Base-by-base conservation (phyloP, 2,113 vertebrate species). In the Amblyornis subalaris region DNA sequence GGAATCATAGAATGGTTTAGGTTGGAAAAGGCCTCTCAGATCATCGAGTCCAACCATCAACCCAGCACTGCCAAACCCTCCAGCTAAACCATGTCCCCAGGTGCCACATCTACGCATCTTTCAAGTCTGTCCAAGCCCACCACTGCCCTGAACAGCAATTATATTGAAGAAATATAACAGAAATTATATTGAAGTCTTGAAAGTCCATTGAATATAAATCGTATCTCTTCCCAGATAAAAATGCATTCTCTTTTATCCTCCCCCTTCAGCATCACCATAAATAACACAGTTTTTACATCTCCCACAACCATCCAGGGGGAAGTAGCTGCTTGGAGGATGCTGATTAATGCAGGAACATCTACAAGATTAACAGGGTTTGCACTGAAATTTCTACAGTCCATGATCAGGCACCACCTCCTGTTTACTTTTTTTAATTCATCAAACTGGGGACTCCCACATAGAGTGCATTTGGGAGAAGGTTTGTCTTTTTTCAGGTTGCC, bases 71-170 rank as follows among this genome's bases (percentile, higher is more conserved):
- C 8, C 28, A 24, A 40, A 24, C 3, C 10, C 7, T 19, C 8
- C 21, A 11, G 42, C 8, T 35, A 17, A 75, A 66, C 10, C 31
- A 25, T 21, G 9, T 42, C 16, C 21, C 10, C 44, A 23, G 4
- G 2, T 36, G 11, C 33, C 36, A 36, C 18, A 45, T 45, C 31
- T n/a, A 18, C 9, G 28, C 18, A 35, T 31, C 35, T 76, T 67
- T 51, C 17, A 53, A 60, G 45, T 0, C 0, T 5, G 19, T 20
- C n/a, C 57, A 29, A 48, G 17, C 2, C 21, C 17, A 55, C 12
- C 6, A 35, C 14, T 55, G 26, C 10, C 17, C 3, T 40, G 24
- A 12, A 5, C 13, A 78, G 10, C 7, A 38, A 38, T 38, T 8
- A 38, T 38, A 38, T 38, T 38, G 36, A 38, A 38, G 36, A 38